Conservation (phyloP, 1,140 invertebrate species). For the Drosophila chauvacae region DNA sequence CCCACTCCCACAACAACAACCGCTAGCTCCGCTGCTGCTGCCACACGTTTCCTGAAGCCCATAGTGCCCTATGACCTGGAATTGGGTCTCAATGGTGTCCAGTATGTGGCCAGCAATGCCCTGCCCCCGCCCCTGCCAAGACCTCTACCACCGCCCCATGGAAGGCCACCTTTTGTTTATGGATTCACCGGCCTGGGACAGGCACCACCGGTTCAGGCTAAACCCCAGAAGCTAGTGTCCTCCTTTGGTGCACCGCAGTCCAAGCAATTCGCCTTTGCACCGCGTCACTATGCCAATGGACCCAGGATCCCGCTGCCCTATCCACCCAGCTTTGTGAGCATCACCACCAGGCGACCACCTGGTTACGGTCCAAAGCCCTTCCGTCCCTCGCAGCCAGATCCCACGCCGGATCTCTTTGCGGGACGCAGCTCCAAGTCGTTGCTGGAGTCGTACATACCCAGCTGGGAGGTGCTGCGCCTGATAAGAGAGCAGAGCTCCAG, state of each 20-base stretch:
- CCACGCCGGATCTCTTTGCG: constrained; percentile 69
- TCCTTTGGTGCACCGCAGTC: constrained; percentile 46
- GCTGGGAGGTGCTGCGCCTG: constrained; percentile 71
- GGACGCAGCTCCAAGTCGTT: constrained; percentile 68
- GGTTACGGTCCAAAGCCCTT: constrained; percentile 30
- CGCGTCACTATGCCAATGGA: constrained; percentile 53
- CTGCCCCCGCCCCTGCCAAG: constrained; percentile 25
- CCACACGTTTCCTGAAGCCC: constrained; percentile 47
- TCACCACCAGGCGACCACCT: constrained; percentile 62
- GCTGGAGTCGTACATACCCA: constrained; percentile 80
- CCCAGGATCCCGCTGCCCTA: constrained; percentile 68
- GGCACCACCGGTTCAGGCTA: background rate
- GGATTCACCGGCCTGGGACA: constrained; percentile 31
- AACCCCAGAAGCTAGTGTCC: background rate
- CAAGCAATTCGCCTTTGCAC: constrained; percentile 70
- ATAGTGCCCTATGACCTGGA: constrained; percentile 74
- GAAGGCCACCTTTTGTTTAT: constrained; percentile 24
- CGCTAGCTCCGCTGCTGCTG: background rate
- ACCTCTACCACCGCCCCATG: constrained; percentile 23
- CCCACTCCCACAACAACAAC: constrained; percentile 20
- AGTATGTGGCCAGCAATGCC: constrained; percentile 52
- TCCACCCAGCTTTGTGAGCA: constrained; percentile 76
- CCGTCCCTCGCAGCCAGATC: constrained; percentile 62
- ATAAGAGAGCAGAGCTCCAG: constrained; percentile 47
- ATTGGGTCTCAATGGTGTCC: constrained; percentile 55